Conservation (phyloP, 2,797 vertebrate genomes). For the Halcyon badia region DNA sequence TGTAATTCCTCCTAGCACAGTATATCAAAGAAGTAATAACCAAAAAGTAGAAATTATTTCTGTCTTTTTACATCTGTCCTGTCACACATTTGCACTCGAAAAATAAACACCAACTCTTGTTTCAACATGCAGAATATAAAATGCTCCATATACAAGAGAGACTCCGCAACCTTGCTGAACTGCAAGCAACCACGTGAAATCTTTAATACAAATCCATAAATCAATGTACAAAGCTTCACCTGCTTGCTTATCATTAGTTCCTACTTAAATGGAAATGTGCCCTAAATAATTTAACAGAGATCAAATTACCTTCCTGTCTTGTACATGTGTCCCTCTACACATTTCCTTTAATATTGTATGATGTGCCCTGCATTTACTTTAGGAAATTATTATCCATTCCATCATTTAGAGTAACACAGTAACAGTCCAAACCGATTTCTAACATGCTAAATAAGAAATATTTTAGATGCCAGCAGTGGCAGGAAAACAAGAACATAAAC, state of each 20-base stretch:
- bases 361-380: conserved; percentile 26
- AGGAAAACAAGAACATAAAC: background rate
- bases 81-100: background rate
- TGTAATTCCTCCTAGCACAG: background rate
- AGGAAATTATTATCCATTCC: conserved; percentile 31
- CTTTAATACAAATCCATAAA: conserved; percentile 51
- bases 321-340: conserved; percentile 18
- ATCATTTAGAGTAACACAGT: conserved; percentile 41
- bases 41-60: background rate
- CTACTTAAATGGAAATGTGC: conserved; percentile 57
- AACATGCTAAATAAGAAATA: background rate
- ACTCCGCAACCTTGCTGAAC: background rate
- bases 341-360: conserved; percentile 55
- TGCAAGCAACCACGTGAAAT: conserved; percentile 43
- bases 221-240: conserved; percentile 41
- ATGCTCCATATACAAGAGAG: background rate
- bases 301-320: conserved; percentile 51
- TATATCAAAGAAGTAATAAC: background rate
- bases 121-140: conserved; percentile 9
- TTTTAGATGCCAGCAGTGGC: background rate
- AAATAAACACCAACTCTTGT: background rate
- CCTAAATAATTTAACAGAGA: conserved; percentile 65
- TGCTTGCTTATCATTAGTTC: conserved; percentile 53
- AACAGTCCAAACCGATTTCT: conserved; percentile 2
- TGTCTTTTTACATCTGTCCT: background rate